Conservation (phyloP, 2,113 vertebrate species). For the Sander lucioperca region DNA sequence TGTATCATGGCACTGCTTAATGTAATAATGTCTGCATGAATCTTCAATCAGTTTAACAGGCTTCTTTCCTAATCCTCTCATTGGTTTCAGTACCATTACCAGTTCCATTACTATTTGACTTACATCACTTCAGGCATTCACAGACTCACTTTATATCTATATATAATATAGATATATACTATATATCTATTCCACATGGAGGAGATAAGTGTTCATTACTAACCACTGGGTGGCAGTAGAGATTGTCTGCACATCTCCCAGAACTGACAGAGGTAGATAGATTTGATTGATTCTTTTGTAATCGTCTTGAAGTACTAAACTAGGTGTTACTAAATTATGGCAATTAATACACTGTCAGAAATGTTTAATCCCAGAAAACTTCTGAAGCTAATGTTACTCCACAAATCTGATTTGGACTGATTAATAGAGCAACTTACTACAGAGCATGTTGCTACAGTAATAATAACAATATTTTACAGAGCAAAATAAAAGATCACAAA, state of each 20-base stretch:
- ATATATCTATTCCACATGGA: slow-evolving; percentile 43
- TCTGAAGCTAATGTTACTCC: too few species aligned
- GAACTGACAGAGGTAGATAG: too few species aligned
- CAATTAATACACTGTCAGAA: neutral
- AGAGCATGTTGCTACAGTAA: neutral
- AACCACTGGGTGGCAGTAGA: slow-evolving; percentile 64
- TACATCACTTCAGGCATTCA: slow-evolving; percentile 7
- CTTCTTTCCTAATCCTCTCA: slow-evolving; percentile 22
- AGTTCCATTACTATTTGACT: slow-evolving; percentile 5
- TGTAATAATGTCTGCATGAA: neutral
- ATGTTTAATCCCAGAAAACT: neutral
- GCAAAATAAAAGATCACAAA: too few species aligned
- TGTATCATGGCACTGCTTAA: neutral
- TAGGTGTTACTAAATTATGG: neutral
- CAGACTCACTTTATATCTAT: neutral
- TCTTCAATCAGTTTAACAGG: neutral
- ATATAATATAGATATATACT: too few species aligned
- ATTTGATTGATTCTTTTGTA: neutral
- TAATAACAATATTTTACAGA: too few species aligned
- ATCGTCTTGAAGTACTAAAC: neutral
- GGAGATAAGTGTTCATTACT: neutral
- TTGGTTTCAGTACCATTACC: neutral
- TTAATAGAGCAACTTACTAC: neutral
- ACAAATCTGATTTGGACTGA: neutral
- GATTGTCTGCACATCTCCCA: neutral